Evolutionary conservation across 2,888 invertebrate genomes (phyloP).

Genomic region (Acronicta psi): DNA sequence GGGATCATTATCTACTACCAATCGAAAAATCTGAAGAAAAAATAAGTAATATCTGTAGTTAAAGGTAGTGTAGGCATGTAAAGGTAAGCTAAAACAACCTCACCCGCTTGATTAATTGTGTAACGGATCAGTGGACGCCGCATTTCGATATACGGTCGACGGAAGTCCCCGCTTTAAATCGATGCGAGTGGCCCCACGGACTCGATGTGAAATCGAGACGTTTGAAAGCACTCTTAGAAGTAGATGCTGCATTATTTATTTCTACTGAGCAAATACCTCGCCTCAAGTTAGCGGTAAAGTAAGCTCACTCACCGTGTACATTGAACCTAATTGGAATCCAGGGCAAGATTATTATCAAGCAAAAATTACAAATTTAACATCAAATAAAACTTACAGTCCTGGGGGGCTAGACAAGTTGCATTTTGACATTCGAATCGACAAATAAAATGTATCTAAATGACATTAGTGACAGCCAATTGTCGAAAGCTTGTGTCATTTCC

Average conservation of each 20-base stretch:
- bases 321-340: neutral
- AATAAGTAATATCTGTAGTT: no score
- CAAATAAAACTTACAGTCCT: neutral
- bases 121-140: conserved; percentile 38
- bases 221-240: conserved; percentile 40
- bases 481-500: no score
- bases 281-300: conserved; percentile 1
- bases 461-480: no score
- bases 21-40: no score
- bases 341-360: neutral
- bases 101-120: conserved; percentile 44
- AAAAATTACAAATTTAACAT: neutral
- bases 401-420: no score
- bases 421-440: no score
- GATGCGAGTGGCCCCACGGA: conserved; percentile 33
- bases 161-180: conserved; percentile 38
- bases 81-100: conserved; percentile 24
- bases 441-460: no score
- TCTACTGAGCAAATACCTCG: conserved; percentile 11
- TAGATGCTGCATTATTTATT: conserved; percentile 46
- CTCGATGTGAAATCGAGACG: conserved; percentile 39
- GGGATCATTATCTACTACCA: no score
- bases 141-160: conserved; percentile 40
- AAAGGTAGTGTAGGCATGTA: conserved; percentile 2
- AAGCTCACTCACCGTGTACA: neutral